phyloP scores from a whole-genome alignment of 2,797 vertebrate genomes.

The Cygnus olor region DNA sequence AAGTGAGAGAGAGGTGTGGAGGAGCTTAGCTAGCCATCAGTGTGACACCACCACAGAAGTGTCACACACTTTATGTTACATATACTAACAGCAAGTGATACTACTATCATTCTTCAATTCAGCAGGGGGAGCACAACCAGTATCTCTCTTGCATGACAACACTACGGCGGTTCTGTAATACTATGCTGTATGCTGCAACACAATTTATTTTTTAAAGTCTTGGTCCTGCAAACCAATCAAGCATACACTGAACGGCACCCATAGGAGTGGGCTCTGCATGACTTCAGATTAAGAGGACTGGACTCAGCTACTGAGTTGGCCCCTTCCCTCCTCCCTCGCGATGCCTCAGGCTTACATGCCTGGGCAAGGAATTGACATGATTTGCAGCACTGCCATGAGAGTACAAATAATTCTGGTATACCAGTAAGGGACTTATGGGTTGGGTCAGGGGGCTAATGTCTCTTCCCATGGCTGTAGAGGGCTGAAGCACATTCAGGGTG shows the following conservation, averaged over 20 bases:
- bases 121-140: slow-evolving; percentile 5
- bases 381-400: background rate
- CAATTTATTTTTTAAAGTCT: fast-evolving
- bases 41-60: background rate
- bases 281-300: background rate
- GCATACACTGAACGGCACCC: background rate
- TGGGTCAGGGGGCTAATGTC: background rate
- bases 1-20: background rate
- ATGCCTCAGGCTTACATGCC: background rate
- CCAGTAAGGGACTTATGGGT: background rate
- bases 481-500: background rate
- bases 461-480: background rate
- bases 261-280: background rate
- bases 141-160: background rate
- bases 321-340: background rate
- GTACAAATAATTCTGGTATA: background rate
- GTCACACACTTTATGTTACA: background rate
- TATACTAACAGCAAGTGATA: background rate
- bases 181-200: background rate
- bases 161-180: background rate
- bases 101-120: background rate
- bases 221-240: fast-evolving
- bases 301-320: fast-evolving
- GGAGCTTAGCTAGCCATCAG: background rate
- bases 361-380: background rate